Base-by-base conservation (phyloP, 2,888 invertebrate species). In the Zhuqinia jingwanae region DNA sequence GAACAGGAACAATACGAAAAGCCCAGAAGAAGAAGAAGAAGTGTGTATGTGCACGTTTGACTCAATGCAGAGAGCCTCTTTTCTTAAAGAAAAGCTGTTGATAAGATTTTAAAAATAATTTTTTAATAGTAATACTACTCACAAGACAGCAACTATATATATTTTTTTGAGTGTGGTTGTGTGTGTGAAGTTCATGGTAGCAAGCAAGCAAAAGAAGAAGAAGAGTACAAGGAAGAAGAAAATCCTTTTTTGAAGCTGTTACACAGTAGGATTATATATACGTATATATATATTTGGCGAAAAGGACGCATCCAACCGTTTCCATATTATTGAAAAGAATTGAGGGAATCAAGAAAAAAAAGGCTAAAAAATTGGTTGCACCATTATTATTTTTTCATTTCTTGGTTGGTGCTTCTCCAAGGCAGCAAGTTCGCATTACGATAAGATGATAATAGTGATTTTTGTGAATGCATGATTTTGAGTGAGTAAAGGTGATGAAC, bases 231-330 rank as follows among this genome's bases (percentile, higher is more conserved):
- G 70, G 47, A 70, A 50, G 25, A 70, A 70, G 15, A 11, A n/a
- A 70, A 17, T 45, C n/a, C 42, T 10, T 36, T 3, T 42, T 20
- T 25, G 11, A 47, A 70, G 47, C 13, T 68, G 22, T 78, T 36
- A 36, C 58, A 75, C n/a, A 53, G 45, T 27, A 58, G 73, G 11
- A n/a, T n/a, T n/a, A n/a, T n/a, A n/a, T n/a, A n/a, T n/a, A n/a
- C n/a, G n/a, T n/a, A n/a, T n/a, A n/a, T 17, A 20, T 76, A 15
- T 30, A 22, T 85, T 70, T 58, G 65, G 45, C 53, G 45, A 47
- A 30, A 70, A 63, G 25, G 60, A 77, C 27, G 30, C 79, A 85
- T 73, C 85, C 79, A 85, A 85, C 79, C 85, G 50, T 85, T 85
- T 85, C 79, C 73, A 77, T 76, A 45, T 36, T 56, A 76, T 76